Percentiles rank a stretch among this genome's conserved stretches.
Evolutionary conservation across 1,140 invertebrate species (phyloP).

Genomic region (Micrasema longulum): DNA sequence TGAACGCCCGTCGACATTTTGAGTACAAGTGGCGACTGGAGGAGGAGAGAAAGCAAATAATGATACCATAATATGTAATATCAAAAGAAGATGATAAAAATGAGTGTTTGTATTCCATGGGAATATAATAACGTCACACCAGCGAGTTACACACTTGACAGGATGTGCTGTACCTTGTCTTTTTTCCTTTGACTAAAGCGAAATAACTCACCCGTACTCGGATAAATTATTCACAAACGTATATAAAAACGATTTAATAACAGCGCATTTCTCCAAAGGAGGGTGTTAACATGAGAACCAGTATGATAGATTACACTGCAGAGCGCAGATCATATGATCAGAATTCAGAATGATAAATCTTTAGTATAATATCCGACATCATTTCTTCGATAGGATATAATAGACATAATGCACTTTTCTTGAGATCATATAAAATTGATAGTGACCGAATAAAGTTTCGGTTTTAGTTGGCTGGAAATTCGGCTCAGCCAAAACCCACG

Average conservation of each 20-base stretch:
- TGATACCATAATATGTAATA: constrained; percentile 18
- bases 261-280: constrained; percentile 12
- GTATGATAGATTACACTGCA: too few species aligned
- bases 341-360: too few species aligned
- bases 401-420: too few species aligned
- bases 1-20: neutral
- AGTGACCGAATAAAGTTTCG: too few species aligned
- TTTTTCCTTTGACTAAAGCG: constrained; percentile 23
- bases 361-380: too few species aligned
- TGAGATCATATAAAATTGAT: too few species aligned
- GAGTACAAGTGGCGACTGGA: neutral
- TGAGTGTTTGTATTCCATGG: constrained; percentile 18
- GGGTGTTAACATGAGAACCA: neutral
- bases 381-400: too few species aligned
- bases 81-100: constrained; percentile 20
- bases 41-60: constrained; percentile 30
- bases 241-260: constrained; percentile 42
- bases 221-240: constrained; percentile 29
- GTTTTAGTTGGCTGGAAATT: too few species aligned
- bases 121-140: constrained; percentile 22
- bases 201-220: constrained; percentile 27
- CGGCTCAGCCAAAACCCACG: too few species aligned
- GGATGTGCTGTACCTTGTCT: constrained; percentile 10
- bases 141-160: constrained; percentile 35
- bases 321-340: too few species aligned